Percentiles rank a stretch among this genome's conserved stretches.
Conservation (phyloP, 2,888 invertebrate genomes). For the Brachypalpus laphriformis region DNA sequence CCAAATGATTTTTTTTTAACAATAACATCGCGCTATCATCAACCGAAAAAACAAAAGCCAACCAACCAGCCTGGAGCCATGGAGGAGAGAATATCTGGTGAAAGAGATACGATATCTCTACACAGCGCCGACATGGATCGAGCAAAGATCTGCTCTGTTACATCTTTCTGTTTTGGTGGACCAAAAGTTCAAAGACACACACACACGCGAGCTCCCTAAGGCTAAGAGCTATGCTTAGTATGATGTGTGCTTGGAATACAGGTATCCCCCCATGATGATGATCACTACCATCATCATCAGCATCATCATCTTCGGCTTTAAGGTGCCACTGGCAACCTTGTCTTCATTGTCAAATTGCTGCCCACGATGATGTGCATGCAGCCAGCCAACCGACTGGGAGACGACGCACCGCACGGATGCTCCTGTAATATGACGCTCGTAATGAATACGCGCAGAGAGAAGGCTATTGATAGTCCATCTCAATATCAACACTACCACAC, state of each 20-base stretch:
- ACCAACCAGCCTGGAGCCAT: slow-evolving; percentile 43
- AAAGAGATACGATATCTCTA: slow-evolving; percentile 20
- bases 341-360: slow-evolving; percentile 71
- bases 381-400: not conserved
- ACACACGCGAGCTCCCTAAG: slow-evolving; percentile 22
- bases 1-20: slow-evolving; percentile 40
- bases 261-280: slow-evolving; percentile 32
- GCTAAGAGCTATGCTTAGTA: slow-evolving; percentile 23
- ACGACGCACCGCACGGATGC: slow-evolving; percentile 34
- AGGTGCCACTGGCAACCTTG: slow-evolving; percentile 62
- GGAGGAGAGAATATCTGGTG: slow-evolving; percentile 44
- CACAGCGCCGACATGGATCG: slow-evolving; percentile 9
- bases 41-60: slow-evolving; percentile 49
- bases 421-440: slow-evolving; percentile 68
- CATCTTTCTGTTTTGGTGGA: slow-evolving; percentile 32
- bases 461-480: slow-evolving; percentile 71
- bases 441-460: slow-evolving; percentile 61
- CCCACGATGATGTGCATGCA: slow-evolving; percentile 47
- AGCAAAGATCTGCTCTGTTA: slow-evolving; percentile 32
- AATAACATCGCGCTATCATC: slow-evolving; percentile 44
- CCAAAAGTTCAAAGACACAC: slow-evolving; percentile 56
- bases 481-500: slow-evolving; percentile 47
- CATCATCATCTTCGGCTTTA: slow-evolving; percentile 18
- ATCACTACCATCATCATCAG: slow-evolving; percentile 20
- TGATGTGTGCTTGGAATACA: slow-evolving; percentile 31